Evolutionary conservation across 2,797 vertebrate species (phyloP), one percentile per base, ranked within the genome.

Genomic region (Aplochiton taeniatus): DNA sequence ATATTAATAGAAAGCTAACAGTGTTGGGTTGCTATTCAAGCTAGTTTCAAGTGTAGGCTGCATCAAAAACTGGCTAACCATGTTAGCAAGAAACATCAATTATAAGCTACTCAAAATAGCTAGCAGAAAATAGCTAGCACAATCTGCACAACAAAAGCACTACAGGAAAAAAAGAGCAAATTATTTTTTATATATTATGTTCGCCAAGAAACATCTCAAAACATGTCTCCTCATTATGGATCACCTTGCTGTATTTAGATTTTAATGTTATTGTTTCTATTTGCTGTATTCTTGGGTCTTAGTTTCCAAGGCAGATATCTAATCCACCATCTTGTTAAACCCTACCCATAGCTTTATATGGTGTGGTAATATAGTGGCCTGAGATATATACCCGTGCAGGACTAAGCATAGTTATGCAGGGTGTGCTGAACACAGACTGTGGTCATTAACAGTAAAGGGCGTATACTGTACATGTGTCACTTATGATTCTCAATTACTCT

Each of bases 161-260:
- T 57, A 54, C 60, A 73, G 65, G 62, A 65, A 70, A 69, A 58
- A 69, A 72, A 73, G 77, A 82, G 75, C 66, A 67, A 70, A 78
- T 43, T 72, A 68, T 84, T 70, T 68, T 71, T 59, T 75, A 70
- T 70, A 75, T 71, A 58, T 69, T 57, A 54, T 77, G 66, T 70
- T 76, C 73, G 71, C 58, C 71, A 60, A 74, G 68, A 63, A 51
- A 47, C 78, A 83, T 88, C 18, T 50, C 13, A 85, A 84, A 82
- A 31, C 31, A 81, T 88, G 80, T 79, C 84, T 85, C 88, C 88
- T 89, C 87, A 85, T 86, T 66, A 1, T 8, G 50, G 56, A 81
- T 78, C 85, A 19, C 62, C 67, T 72, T 78, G 74, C 83, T 85
- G 83, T 83, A 75, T 85, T 85, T 89, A 88, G 81, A 88, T 90